These are phyloP conservation scores for Gobionotothen gibberifrons DNA, from an alignment of 2,797 vertebrate genomes.

Conservation along the genomic window DNA sequence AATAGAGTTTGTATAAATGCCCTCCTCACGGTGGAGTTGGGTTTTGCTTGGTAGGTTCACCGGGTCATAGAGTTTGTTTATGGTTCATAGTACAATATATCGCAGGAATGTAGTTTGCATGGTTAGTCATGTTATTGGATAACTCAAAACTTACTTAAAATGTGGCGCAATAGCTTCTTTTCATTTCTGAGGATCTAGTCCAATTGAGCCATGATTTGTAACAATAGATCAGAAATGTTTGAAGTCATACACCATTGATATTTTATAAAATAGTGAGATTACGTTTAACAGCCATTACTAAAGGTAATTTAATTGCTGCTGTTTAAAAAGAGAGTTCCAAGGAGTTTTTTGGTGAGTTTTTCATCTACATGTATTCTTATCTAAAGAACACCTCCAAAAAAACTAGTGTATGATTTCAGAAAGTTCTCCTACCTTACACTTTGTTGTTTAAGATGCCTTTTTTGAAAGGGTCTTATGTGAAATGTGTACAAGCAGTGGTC, in stretches of 20 bases:
- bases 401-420: no score
- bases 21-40: conserved; percentile 41
- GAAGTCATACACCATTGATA: neutral
- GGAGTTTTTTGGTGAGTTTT: no score
- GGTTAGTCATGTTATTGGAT: neutral
- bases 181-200: neutral
- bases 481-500: neutral
- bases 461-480: neutral
- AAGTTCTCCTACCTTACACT: no score
- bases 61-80: conserved; percentile 33
- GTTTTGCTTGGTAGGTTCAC: conserved; percentile 29
- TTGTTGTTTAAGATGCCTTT: neutral
- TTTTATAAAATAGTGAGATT: neutral
- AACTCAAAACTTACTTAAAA: neutral
- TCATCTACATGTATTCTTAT: no score
- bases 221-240: neutral
- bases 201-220: neutral
- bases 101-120: conserved; percentile 1
- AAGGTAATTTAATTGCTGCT: no score
- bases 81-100: neutral
- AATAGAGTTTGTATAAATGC: conserved; percentile 68
- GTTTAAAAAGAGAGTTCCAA: no score
- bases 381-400: no score
- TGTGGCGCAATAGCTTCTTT: neutral
- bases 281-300: no score